A percentile compares a stretch with the other conserved stretches of the same genome.
These are phyloP conservation scores for Syngnathus acus DNA, from an alignment of 2,797 vertebrate genomes.

Conservation along the genomic window DNA sequence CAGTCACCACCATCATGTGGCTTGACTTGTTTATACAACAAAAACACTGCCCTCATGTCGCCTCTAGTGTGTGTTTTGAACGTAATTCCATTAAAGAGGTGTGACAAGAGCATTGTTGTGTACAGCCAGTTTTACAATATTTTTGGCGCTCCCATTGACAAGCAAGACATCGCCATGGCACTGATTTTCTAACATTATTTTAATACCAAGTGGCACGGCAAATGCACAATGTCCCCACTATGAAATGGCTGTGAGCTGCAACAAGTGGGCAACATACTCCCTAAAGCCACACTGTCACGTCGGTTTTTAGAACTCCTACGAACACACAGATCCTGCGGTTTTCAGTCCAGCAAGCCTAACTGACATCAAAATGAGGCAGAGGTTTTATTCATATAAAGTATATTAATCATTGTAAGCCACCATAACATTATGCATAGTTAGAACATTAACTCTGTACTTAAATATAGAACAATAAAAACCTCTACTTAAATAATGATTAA, in stretches of 20 bases:
- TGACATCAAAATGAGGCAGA: too few species aligned
- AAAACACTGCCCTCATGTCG: background rate
- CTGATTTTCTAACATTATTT: background rate
- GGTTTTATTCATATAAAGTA: too few species aligned
- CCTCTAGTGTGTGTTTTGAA: background rate
- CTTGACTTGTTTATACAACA: background rate
- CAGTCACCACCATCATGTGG: background rate
- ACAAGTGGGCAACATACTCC: background rate
- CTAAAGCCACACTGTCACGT: background rate
- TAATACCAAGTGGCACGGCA: background rate
- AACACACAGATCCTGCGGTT: background rate
- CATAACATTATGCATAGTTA: background rate
- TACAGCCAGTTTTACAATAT: too few species aligned
- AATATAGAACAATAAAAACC: background rate
- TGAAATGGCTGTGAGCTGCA: background rate
- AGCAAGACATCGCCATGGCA: background rate
- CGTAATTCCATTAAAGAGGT: conserved; percentile 2
- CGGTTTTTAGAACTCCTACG: background rate
- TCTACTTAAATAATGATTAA: background rate
- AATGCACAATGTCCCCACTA: background rate
- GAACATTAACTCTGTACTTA: background rate
- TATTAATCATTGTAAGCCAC: background rate
- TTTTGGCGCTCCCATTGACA: background rate
- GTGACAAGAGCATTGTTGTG: conserved; percentile 1
- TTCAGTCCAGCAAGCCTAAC: too few species aligned